Percentiles rank a stretch among this genome's conserved stretches.
phyloP scores from a whole-genome alignment of 2,797 vertebrate genomes.

The Lagocephalus sceleratus region DNA sequence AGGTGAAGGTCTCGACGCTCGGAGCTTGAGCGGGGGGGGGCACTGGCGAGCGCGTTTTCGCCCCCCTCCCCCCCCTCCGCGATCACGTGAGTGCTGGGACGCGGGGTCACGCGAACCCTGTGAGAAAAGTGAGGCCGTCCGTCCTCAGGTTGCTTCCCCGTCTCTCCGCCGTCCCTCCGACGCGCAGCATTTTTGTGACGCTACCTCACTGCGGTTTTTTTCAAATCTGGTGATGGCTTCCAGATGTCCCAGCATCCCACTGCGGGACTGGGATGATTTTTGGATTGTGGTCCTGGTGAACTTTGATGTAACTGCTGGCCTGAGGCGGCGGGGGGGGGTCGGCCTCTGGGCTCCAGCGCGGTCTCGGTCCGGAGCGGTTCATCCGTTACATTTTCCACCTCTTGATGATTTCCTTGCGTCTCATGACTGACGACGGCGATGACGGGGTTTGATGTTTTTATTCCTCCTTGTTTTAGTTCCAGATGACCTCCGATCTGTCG shows the following conservation, averaged over 20 bases:
- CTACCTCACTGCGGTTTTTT: constrained; percentile 79
- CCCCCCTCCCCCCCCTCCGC: too few relatives aligned
- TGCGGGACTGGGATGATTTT: constrained; percentile 50
- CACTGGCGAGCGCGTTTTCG: too few relatives aligned
- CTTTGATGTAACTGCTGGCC: constrained; percentile 48
- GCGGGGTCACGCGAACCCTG: not conserved
- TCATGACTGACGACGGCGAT: not conserved
- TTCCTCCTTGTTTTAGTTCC: not conserved
- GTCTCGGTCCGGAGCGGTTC: constrained; percentile 21
- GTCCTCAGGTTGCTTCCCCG: constrained; percentile 40
- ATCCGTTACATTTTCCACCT: constrained; percentile 9
- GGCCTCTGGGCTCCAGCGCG: not conserved
- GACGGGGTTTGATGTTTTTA: not conserved
- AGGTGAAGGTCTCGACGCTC: not conserved
- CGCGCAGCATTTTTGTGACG: constrained; percentile 76
- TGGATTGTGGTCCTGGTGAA: constrained; percentile 35
- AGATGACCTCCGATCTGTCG: constrained; percentile 1
- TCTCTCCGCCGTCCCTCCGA: constrained; percentile 14
- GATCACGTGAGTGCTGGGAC: too few relatives aligned
- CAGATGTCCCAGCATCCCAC: constrained; percentile 75
- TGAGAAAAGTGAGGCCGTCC: constrained; percentile 39
- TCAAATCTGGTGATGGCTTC: constrained; percentile 78
- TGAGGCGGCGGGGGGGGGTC: not conserved
- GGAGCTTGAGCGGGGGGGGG: too few relatives aligned
- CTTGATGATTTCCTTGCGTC: not conserved